Percentiles rank a stretch among this genome's conserved stretches.
These are phyloP conservation scores for Dolichoris vasculosae DNA, from an alignment of 1,140 invertebrate genomes.

Conservation along the genomic window DNA sequence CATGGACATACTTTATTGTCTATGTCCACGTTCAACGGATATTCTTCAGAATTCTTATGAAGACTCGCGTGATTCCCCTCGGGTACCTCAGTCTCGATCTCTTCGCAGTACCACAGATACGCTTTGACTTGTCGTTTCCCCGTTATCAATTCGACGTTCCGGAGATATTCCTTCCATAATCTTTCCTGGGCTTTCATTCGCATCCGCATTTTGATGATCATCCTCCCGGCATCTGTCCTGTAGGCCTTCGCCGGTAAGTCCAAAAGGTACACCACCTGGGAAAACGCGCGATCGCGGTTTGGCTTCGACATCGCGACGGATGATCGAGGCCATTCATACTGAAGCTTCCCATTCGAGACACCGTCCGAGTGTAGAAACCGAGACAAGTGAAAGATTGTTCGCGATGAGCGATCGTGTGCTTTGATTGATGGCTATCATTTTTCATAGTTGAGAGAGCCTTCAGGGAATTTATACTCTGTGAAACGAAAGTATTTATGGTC, in stretches of 20 bases:
- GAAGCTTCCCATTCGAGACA: background rate
- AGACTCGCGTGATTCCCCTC: background rate
- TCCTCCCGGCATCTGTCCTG: background rate
- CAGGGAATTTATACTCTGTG: background rate
- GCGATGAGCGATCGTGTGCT: background rate
- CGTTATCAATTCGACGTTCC: too few species aligned
- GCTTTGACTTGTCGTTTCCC: background rate
- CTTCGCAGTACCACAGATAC: slow-evolving; percentile 42
- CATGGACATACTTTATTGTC: background rate
- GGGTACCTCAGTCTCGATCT: background rate
- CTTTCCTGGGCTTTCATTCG: background rate
- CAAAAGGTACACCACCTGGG: background rate
- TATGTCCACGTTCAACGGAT: too few species aligned
- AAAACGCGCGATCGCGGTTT: background rate
- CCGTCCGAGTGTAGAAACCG: background rate
- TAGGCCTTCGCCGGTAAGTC: background rate
- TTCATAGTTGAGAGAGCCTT: background rate
- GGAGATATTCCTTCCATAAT: slow-evolving; percentile 16
- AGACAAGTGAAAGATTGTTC: slow-evolving; percentile 37
- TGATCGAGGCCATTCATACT: slow-evolving; percentile 5
- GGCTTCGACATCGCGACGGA: background rate
- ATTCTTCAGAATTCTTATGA: background rate
- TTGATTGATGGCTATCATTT: slow-evolving; percentile 2
- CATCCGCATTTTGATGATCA: background rate
- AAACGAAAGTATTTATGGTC: background rate